phyloP scores from a whole-genome alignment of 2,888 invertebrate species.

The Drosophila monieri region DNA sequence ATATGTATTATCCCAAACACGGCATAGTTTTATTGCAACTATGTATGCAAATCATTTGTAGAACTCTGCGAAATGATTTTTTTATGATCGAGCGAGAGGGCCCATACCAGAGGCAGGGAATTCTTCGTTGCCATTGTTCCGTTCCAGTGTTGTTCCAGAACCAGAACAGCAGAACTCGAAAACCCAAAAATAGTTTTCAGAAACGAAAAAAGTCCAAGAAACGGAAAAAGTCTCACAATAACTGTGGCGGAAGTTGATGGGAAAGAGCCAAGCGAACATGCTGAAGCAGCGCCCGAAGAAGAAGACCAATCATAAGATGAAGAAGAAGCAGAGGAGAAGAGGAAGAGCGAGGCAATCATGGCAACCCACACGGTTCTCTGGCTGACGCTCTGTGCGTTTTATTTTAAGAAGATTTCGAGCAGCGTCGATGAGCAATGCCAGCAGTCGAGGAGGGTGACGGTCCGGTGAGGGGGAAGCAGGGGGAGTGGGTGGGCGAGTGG shows the following conservation, averaged over 20 bases:
- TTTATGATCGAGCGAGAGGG: neutral
- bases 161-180: conserved; percentile 37
- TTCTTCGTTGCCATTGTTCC: conserved; percentile 22
- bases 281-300: conserved; percentile 10
- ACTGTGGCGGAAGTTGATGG: conserved; percentile 70
- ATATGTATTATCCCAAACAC: neutral
- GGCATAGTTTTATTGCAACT: neutral
- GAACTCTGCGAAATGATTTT: neutral
- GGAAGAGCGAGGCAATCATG: conserved; percentile 29
- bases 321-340: neutral
- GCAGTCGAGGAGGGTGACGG: conserved; percentile 6
- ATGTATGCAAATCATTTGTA: neutral
- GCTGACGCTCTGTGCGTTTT: conserved; percentile 59
- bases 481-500: conserved; percentile 17
- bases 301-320: conserved; percentile 24
- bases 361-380: conserved; percentile 30
- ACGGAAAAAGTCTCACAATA: conserved; percentile 47
- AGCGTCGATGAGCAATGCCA: conserved; percentile 69
- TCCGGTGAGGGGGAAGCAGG: conserved; percentile 14
- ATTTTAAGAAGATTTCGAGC: conserved; percentile 71
- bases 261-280: conserved; percentile 53
- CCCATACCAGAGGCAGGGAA: conserved; percentile 3
- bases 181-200: conserved; percentile 67
- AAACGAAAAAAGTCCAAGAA: conserved; percentile 21
- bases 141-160: conserved; percentile 34